Conservation (phyloP, 1,140 invertebrate genomes). For the Polyergus mexicanus region DNA sequence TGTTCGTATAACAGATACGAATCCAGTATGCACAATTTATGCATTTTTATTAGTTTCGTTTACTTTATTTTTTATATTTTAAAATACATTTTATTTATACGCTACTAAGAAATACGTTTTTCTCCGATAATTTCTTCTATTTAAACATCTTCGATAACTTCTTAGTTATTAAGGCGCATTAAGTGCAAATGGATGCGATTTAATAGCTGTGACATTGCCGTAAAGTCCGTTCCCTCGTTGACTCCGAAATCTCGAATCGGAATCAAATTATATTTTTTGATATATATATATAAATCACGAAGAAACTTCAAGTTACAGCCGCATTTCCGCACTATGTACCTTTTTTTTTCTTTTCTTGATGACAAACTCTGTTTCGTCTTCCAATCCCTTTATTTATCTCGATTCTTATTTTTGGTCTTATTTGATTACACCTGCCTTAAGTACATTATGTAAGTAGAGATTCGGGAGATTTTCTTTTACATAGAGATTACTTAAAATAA, state of each 20-base stretch:
- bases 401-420: not conserved
- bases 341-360: too few relatives aligned
- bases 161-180: slow-evolving; percentile 5
- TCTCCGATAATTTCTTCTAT: not conserved
- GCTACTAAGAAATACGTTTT: not conserved
- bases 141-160: not conserved
- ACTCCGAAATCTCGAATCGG: slow-evolving; percentile 8
- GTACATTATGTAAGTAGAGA: slow-evolving; percentile 23
- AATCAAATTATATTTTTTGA: slow-evolving; percentile 11
- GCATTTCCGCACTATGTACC: not conserved
- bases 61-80: not conserved
- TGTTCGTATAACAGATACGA: not conserved
- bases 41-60: not conserved
- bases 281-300: slow-evolving; percentile 13
- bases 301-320: not conserved
- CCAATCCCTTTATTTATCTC: not conserved
- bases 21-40: not conserved
- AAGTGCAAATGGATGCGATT: slow-evolving; percentile 39
- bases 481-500: slow-evolving; percentile 17
- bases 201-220: slow-evolving; percentile 13
- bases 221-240: not conserved
- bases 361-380: not conserved
- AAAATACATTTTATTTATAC: not conserved
- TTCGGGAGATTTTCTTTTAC: slow-evolving; percentile 16
- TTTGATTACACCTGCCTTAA: not conserved